phyloP scores from a whole-genome alignment of 2,113 vertebrate genomes.

The Nothobranchius furzeri region DNA sequence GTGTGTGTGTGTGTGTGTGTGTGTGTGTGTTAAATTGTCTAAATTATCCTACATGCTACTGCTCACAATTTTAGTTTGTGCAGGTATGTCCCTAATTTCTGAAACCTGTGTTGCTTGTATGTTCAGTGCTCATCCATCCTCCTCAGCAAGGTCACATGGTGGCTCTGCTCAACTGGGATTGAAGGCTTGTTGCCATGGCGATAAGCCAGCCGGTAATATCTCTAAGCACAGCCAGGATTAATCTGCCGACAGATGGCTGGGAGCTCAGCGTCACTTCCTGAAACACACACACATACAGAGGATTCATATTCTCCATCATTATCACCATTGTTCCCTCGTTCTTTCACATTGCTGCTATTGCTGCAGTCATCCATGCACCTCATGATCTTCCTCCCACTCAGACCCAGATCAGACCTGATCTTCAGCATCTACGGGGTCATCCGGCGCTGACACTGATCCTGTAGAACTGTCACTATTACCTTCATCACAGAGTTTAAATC shows the following conservation, averaged over 20 bases:
- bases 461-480: too few relatives aligned
- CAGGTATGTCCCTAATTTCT: slow-evolving; percentile 10
- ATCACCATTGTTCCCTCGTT: slow-evolving; percentile 33
- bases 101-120: slow-evolving; percentile 3
- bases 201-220: slow-evolving; percentile 83
- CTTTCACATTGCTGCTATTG: slow-evolving; percentile 42
- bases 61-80: slow-evolving; percentile 6
- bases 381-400: slow-evolving; percentile 9
- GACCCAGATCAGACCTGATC: background rate
- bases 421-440: too few relatives aligned
- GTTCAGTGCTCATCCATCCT: slow-evolving; percentile 49
- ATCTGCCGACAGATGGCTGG: slow-evolving; percentile 81
- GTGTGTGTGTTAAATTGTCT: too few relatives aligned
- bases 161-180: slow-evolving; percentile 72
- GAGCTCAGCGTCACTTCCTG: slow-evolving; percentile 76
- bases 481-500: too few relatives aligned
- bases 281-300: slow-evolving; percentile 50
- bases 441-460: too few relatives aligned
- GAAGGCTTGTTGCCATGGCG: slow-evolving; percentile 79
- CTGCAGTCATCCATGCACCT: slow-evolving; percentile 5
- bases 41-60: background rate
- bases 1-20: background rate
- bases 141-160: slow-evolving; percentile 73
- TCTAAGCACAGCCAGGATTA: slow-evolving; percentile 82
- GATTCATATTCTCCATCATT: slow-evolving; percentile 45